A percentile compares a stretch with the other conserved stretches of the same genome.
phyloP scores from a whole-genome alignment of 2,888 invertebrate species.

The Hofmannophila pseudospretella region DNA sequence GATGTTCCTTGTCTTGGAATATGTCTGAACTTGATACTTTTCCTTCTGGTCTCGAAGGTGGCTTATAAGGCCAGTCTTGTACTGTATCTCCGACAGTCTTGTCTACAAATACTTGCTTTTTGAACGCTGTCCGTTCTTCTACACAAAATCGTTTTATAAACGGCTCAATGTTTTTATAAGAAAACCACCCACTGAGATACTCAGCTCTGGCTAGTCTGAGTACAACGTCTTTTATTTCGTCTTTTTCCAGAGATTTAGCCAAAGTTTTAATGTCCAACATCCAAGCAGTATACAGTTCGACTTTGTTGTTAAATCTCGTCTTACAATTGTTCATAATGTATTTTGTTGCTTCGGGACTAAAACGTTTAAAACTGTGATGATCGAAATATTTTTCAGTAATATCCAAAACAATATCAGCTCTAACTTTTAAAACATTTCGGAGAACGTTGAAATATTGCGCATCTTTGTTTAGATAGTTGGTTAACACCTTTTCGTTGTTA shows the following conservation, averaged over 20 bases:
- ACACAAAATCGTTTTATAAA: conserved; percentile 22
- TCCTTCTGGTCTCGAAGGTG: conserved; percentile 17
- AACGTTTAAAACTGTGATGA: conserved; percentile 3
- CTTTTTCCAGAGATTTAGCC: conserved; percentile 18
- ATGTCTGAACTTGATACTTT: conserved; percentile 10
- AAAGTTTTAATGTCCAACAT: conserved; percentile 20
- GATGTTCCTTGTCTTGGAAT: conserved; percentile 19
- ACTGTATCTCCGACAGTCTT: conserved; percentile 18
- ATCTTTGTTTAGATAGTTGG: conserved; percentile 23
- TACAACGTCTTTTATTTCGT: conserved; percentile 24
- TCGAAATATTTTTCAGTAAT: conserved; percentile 23
- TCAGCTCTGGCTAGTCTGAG: conserved; percentile 21
- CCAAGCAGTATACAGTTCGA: conserved; percentile 24
- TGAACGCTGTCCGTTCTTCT: conserved; percentile 21
- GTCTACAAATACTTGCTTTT: conserved; percentile 31
- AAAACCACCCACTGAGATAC: conserved; percentile 20
- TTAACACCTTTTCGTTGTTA: conserved; percentile 21
- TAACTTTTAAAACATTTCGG: conserved; percentile 34
- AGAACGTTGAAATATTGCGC: conserved; percentile 30
- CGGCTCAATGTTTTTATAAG: conserved; percentile 23
- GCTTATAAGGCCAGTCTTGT: conserved; percentile 28
- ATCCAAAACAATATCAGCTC: conserved; percentile 25
- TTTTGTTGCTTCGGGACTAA: conserved; percentile 20
- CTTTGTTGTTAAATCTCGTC: conserved; percentile 20
- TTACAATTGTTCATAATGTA: conserved; percentile 22